Conservation (phyloP, 2,888 invertebrate genomes). For the Apomyelois bistriatella region DNA sequence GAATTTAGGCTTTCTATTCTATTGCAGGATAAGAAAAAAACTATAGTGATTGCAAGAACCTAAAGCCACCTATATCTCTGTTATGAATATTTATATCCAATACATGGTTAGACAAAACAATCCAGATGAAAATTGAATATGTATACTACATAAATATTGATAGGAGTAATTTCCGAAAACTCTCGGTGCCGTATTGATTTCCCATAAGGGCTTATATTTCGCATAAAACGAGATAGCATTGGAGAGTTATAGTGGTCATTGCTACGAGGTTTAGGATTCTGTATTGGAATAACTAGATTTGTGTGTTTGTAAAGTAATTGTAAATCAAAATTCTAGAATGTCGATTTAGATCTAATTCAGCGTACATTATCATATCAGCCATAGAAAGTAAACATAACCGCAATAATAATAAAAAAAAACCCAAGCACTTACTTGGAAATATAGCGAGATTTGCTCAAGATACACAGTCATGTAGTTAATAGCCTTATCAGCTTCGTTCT, state of each 20-base stretch:
- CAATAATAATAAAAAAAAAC: neutral
- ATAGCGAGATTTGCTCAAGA: slow-evolving; percentile 70
- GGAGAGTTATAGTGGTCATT: neutral
- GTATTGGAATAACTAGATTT: neutral
- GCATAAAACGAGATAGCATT: neutral
- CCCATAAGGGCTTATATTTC: slow-evolving; percentile 5
- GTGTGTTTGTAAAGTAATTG: too few species aligned
- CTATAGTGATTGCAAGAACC: too few species aligned
- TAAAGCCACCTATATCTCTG: neutral
- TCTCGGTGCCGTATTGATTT: slow-evolving; percentile 1
- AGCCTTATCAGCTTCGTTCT: slow-evolving; percentile 73
- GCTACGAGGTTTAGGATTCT: neutral
- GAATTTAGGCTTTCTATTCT: too few species aligned
- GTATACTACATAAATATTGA: slow-evolving; percentile 6
- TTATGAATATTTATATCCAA: slow-evolving; percentile 2
- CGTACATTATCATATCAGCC: too few species aligned
- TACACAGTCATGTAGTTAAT: slow-evolving; percentile 76
- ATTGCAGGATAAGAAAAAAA: too few species aligned
- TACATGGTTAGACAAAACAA: neutral
- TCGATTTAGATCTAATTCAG: too few species aligned
- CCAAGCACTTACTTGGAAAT: slow-evolving; percentile 56
- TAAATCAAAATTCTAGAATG: too few species aligned
- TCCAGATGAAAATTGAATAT: slow-evolving; percentile 1
- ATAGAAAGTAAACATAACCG: too few species aligned
- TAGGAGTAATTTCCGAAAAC: slow-evolving; percentile 6